Evolutionary conservation across 2,888 invertebrate species (phyloP).

Genomic region (Lomographa bimaculata): DNA sequence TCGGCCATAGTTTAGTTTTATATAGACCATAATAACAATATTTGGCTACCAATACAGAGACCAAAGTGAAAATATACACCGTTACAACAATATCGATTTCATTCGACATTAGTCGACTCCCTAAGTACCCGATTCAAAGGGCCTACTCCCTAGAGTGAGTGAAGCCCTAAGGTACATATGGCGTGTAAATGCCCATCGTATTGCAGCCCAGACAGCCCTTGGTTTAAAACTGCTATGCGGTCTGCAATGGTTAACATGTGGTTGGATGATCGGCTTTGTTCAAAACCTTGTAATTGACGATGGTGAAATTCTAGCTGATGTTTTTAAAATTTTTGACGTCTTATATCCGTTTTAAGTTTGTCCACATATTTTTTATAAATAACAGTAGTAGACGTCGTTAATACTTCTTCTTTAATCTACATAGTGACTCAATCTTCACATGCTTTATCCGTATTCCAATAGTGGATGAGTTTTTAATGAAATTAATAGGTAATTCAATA

Average conservation of each 20-base stretch:
- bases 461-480: too few relatives aligned
- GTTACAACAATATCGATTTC: slow-evolving; percentile 34
- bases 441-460: too few relatives aligned
- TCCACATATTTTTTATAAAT: too few relatives aligned
- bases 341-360: too few relatives aligned
- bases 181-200: slow-evolving; percentile 79
- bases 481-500: too few relatives aligned
- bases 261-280: slow-evolving; percentile 22
- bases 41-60: too few relatives aligned
- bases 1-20: too few relatives aligned
- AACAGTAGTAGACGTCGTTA: too few relatives aligned
- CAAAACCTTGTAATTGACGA: slow-evolving; percentile 11
- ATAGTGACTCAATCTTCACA: too few relatives aligned
- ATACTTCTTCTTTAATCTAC: too few relatives aligned
- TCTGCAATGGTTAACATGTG: slow-evolving; percentile 39
- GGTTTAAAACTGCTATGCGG: slow-evolving; percentile 46
- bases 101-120: slow-evolving; percentile 37
- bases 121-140: slow-evolving; percentile 56
- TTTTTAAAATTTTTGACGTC: slow-evolving; percentile 1
- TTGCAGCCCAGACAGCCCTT: slow-evolving; percentile 51
- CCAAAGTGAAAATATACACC: too few relatives aligned
- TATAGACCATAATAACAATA: too few relatives aligned
- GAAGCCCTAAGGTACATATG: slow-evolving; percentile 77
- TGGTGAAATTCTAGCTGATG: slow-evolving; percentile 3
- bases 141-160: slow-evolving; percentile 57